Percentiles rank a stretch among this genome's conserved stretches.
Conservation (phyloP, 2,113 vertebrate genomes). For the Coracopsis vasa region DNA sequence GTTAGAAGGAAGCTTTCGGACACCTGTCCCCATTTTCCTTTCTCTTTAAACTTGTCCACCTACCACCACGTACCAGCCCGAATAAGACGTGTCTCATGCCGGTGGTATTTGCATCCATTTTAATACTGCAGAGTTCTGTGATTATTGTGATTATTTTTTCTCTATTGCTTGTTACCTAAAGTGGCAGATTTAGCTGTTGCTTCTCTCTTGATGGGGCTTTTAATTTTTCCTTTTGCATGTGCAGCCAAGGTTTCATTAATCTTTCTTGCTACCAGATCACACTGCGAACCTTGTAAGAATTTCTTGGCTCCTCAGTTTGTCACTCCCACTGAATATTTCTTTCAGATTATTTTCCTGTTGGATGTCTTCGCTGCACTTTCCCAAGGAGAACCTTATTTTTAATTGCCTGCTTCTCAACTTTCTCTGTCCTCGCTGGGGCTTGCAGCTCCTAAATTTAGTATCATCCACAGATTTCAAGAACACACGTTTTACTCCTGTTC, state of each 20-base stretch:
- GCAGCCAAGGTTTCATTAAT: conserved; percentile 55
- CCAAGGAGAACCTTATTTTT: conserved; percentile 67
- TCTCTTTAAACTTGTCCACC: background rate
- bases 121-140: background rate
- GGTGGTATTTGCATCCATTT: conserved; percentile 39
- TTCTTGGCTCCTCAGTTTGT: conserved; percentile 54
- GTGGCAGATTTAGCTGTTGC: conserved; percentile 30
- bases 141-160: background rate
- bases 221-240: background rate
- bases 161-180: background rate
- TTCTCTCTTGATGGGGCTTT: conserved; percentile 31
- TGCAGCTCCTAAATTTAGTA: conserved; percentile 55
- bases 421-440: conserved; percentile 53
- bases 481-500: conserved; percentile 37
- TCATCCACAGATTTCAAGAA: conserved; percentile 53
- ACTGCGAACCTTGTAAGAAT: conserved; percentile 56
- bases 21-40: background rate
- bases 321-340: conserved; percentile 64
- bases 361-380: conserved; percentile 49
- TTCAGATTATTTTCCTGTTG: conserved; percentile 53
- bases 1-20: background rate
- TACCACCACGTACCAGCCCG: background rate
- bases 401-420: conserved; percentile 63
- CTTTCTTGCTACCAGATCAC: conserved; percentile 39
- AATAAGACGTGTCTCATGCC: background rate